A percentile compares a stretch with the other conserved stretches of the same genome.
These are phyloP conservation scores for Lordiphosa fenestrarum DNA, from an alignment of 2,888 invertebrate genomes.

Conservation along the genomic window DNA sequence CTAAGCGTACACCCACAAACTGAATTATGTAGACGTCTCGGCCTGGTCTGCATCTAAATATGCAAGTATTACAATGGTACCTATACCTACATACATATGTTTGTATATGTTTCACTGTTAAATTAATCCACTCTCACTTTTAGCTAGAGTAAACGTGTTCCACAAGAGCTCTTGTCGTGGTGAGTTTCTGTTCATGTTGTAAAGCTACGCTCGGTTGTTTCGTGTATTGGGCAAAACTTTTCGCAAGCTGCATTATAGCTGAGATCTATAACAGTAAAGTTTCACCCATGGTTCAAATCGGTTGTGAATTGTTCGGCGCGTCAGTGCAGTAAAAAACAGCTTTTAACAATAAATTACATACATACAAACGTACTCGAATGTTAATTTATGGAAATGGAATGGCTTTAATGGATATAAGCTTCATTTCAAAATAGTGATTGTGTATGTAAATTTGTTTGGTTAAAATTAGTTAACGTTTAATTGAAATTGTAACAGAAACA, in stretches of 20 bases:
- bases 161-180: slow-evolving; percentile 59
- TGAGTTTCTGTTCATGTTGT: slow-evolving; percentile 52
- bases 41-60: slow-evolving; percentile 1
- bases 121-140: slow-evolving; percentile 64
- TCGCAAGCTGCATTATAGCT: slow-evolving; percentile 51
- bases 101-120: background rate
- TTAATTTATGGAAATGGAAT: slow-evolving; percentile 7
- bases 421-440: slow-evolving; percentile 1
- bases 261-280: slow-evolving; percentile 57
- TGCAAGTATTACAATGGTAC: slow-evolving; percentile 1
- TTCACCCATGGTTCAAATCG: slow-evolving; percentile 58
- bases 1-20: background rate
- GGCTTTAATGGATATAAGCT: slow-evolving; percentile 4
- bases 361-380: background rate
- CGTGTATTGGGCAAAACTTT: slow-evolving; percentile 57
- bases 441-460: slow-evolving; percentile 4
- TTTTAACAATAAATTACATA: slow-evolving; percentile 5
- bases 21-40: background rate
- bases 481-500: slow-evolving; percentile 2
- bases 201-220: slow-evolving; percentile 52
- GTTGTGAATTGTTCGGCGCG: slow-evolving; percentile 42
- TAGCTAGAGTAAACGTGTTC: slow-evolving; percentile 57
- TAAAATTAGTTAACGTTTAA: background rate
- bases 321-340: slow-evolving; percentile 3
- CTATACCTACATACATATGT: background rate